These are phyloP conservation scores for Allobates femoralis DNA, from an alignment of 2,797 vertebrate genomes.

Conservation along the genomic window DNA sequence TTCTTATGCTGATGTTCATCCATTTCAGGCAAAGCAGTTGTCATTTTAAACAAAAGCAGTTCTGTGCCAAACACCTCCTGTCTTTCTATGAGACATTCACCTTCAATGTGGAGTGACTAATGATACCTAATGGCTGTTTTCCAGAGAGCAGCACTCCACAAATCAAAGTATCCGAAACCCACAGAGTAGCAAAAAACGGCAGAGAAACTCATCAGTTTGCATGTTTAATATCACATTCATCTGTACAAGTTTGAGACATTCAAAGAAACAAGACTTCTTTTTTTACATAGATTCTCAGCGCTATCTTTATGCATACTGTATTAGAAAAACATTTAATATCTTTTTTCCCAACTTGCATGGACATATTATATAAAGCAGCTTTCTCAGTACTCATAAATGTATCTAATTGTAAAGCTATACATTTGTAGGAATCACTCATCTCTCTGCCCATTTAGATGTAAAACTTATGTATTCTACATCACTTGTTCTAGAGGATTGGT, in stretches of 20 bases:
- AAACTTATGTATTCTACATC: neutral
- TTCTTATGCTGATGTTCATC: constrained; percentile 11
- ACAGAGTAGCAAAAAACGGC: neutral
- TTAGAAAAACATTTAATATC: neutral
- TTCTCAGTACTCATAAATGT: neutral
- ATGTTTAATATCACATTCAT: constrained; percentile 20
- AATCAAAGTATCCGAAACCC: constrained; percentile 42
- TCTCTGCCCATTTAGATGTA: neutral
- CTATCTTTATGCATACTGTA: neutral
- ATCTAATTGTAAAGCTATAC: neutral
- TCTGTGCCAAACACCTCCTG: constrained; percentile 28
- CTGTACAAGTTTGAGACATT: neutral
- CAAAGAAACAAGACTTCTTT: neutral
- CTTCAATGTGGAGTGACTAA: constrained; percentile 48
- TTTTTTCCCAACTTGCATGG: neutral
- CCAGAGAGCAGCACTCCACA: constrained; percentile 40
- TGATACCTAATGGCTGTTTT: constrained; percentile 52
- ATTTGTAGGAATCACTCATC: neutral
- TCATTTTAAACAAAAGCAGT: constrained; percentile 33
- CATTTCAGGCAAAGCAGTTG: constrained; percentile 37
- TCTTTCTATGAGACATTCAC: constrained; percentile 47
- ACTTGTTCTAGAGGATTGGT: neutral
- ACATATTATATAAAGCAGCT: neutral
- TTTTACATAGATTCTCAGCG: neutral
- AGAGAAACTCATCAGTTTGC: neutral